phyloP scores from a whole-genome alignment of 2,888 invertebrate genomes.

The Hyposoter didymator region DNA sequence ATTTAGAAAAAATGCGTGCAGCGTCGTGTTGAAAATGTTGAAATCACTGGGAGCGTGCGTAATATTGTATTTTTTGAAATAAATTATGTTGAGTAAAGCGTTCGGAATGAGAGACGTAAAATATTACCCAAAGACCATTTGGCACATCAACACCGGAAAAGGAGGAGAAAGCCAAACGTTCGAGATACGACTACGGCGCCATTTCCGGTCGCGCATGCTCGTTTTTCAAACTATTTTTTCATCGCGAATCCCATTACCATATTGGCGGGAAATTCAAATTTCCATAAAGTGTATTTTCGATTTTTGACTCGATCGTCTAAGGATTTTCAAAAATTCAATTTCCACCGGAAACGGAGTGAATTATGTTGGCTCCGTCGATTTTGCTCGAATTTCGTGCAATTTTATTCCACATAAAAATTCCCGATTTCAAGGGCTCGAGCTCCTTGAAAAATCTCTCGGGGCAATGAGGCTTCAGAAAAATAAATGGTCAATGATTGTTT shows the following conservation, averaged over 20 bases:
- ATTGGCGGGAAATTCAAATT: conserved; percentile 44
- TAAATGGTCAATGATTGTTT: not conserved
- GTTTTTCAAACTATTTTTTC: not conserved
- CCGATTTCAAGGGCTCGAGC: too few relatives aligned
- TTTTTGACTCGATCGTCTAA: too few relatives aligned
- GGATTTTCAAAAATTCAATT: not conserved
- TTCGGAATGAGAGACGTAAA: conserved; percentile 81
- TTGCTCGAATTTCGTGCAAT: not conserved
- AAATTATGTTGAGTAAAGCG: conserved; percentile 73
- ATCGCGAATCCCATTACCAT: conserved; percentile 35
- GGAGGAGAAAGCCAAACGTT: conserved; percentile 72
- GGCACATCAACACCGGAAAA: conserved; percentile 81
- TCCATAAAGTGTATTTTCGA: too few relatives aligned
- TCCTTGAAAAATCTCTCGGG: not conserved
- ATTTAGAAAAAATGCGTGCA: conserved; percentile 34
- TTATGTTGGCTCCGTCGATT: not conserved
- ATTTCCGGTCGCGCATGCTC: conserved; percentile 68
- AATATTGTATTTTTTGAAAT: conserved; percentile 32
- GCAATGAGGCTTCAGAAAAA: not conserved
- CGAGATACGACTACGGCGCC: conserved; percentile 73
- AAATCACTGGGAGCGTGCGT: conserved; percentile 39
- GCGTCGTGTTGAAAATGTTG: conserved; percentile 18
- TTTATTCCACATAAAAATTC: not conserved
- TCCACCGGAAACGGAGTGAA: not conserved
- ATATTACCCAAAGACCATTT: conserved; percentile 80